phyloP scores from a whole-genome alignment of 2,888 invertebrate genomes.

The Aleiodes alternator region DNA sequence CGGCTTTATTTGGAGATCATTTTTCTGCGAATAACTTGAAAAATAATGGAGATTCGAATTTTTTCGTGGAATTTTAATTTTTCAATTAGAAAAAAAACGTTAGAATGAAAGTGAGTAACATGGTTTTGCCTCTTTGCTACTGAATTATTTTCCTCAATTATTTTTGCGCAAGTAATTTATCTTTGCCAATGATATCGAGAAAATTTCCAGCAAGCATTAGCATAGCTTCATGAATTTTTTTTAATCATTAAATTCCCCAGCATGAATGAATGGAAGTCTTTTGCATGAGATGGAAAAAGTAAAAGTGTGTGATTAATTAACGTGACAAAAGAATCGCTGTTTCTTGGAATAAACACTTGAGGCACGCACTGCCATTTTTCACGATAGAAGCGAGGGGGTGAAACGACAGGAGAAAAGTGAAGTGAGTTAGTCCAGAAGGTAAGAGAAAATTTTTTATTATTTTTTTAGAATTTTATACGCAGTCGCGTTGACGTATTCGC shows the following conservation, averaged over 20 bases:
- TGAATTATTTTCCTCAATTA: too few relatives aligned
- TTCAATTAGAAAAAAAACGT: not conserved
- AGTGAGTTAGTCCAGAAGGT: not conserved
- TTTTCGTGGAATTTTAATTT: too few relatives aligned
- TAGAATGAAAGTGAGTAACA: not conserved
- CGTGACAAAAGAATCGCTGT: slow-evolving; percentile 28
- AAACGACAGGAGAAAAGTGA: not conserved
- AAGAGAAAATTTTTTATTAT: not conserved
- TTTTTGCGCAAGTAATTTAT: too few relatives aligned
- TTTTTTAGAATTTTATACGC: slow-evolving; percentile 22
- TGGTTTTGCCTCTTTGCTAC: not conserved
- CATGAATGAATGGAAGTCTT: not conserved
- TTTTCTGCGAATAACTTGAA: too few relatives aligned
- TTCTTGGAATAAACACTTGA: not conserved
- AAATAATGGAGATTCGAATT: too few relatives aligned
- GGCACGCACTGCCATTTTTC: slow-evolving; percentile 16
- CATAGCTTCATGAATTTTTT: not conserved
- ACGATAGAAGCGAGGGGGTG: not conserved
- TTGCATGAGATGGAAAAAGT: slow-evolving; percentile 7
- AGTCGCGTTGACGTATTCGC: slow-evolving; percentile 38
- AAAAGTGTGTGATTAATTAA: slow-evolving; percentile 25
- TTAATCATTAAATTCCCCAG: not conserved
- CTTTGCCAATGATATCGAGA: too few relatives aligned
- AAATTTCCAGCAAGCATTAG: not conserved
- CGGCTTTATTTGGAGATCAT: too few relatives aligned